Evolutionary conservation across 2,888 invertebrate species (phyloP).

Genomic region (Leptothorax acervorum): DNA sequence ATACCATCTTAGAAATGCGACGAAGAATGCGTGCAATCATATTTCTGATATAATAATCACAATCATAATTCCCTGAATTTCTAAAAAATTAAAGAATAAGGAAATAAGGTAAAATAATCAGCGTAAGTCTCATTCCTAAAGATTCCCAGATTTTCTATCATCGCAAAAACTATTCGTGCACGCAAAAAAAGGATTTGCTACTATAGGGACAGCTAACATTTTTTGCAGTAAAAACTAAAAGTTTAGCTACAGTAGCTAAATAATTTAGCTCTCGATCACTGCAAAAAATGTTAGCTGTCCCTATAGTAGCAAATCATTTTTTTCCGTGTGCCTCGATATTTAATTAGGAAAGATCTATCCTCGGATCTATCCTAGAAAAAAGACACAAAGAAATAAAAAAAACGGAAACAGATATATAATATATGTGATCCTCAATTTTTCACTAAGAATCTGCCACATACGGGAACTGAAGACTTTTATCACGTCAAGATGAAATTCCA

Average conservation of each 20-base stretch:
- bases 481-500: not conserved
- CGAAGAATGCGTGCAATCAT: not conserved
- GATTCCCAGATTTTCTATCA: not conserved
- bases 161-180: not conserved
- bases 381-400: not conserved
- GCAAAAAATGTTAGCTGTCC: too few relatives aligned
- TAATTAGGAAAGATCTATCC: not conserved
- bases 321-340: not conserved
- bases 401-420: not conserved
- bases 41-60: not conserved
- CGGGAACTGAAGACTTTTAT: not conserved
- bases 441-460: not conserved
- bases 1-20: not conserved
- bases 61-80: not conserved
- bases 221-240: too few relatives aligned
- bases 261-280: too few relatives aligned
- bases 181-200: too few relatives aligned
- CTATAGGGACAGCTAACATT: too few relatives aligned
- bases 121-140: not conserved
- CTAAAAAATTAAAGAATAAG: not conserved
- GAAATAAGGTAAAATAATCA: not conserved
- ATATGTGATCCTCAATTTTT: not conserved
- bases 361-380: not conserved
- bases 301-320: too few relatives aligned
- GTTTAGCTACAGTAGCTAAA: too few relatives aligned